Conservation (phyloP, 2,797 vertebrate genomes). For the Hozukius guyotensis region DNA sequence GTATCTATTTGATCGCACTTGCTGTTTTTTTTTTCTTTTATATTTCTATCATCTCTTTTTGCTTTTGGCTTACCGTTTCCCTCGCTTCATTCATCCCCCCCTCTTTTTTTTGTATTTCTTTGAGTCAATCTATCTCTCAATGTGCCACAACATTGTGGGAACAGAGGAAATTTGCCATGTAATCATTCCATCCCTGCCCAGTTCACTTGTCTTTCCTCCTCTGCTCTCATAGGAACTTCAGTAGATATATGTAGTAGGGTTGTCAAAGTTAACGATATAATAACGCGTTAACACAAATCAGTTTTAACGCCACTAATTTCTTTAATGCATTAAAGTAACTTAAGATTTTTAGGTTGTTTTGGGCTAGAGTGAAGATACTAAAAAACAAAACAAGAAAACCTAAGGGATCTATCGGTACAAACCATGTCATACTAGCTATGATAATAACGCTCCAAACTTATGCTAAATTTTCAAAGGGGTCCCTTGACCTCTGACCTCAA, state of each 20-base stretch:
- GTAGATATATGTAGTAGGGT: background rate
- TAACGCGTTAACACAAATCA: too few relatives aligned
- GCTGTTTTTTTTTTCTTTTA: constrained; percentile 14
- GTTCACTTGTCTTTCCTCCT: constrained; percentile 4
- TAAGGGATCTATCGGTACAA: too few relatives aligned
- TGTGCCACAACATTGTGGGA: constrained; percentile 14
- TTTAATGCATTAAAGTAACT: too few relatives aligned
- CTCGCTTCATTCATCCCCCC: background rate
- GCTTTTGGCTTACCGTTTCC: background rate
- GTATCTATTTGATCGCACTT: constrained; percentile 18
- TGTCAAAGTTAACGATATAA: too few relatives aligned
- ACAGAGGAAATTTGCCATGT: constrained; percentile 40
- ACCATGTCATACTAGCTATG: too few relatives aligned
- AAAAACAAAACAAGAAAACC: too few relatives aligned
- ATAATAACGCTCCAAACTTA: too few relatives aligned
- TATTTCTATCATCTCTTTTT: constrained; percentile 27
- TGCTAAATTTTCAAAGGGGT: too few relatives aligned
- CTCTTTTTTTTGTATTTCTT: constrained; percentile 4
- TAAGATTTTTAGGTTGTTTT: too few relatives aligned
- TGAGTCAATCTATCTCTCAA: constrained; percentile 25
- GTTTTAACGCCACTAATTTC: too few relatives aligned
- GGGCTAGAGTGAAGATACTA: too few relatives aligned
- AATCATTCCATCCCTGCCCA: constrained; percentile 21
- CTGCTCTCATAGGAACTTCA: background rate
- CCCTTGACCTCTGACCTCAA: too few relatives aligned